Percentiles rank a stretch among this genome's conserved stretches.
These are phyloP conservation scores for Notoglanidium macrostoma DNA, from an alignment of 2,797 vertebrate genomes.

Conservation along the genomic window DNA sequence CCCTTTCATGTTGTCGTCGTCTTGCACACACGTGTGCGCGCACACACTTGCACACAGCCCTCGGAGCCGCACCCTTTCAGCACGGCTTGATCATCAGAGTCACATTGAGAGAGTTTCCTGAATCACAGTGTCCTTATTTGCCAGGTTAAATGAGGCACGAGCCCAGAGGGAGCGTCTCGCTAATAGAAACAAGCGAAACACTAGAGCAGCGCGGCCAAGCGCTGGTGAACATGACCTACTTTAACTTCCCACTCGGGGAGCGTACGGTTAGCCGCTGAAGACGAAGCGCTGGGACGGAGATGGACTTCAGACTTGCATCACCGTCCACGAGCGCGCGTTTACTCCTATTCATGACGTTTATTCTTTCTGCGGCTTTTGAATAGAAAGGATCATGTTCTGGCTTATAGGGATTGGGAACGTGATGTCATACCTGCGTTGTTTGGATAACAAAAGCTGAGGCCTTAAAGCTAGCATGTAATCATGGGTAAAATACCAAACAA, in stretches of 20 bases:
- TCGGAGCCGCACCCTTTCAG: conserved; percentile 41
- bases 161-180: conserved; percentile 30
- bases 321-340: not conserved
- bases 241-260: conserved; percentile 16
- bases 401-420: not conserved
- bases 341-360: not conserved
- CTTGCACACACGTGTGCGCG: not conserved
- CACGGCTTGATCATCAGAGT: conserved; percentile 40
- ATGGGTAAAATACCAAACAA: not conserved
- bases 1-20: not conserved
- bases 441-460: not conserved
- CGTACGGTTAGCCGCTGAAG: not conserved
- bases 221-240: conserved; percentile 8
- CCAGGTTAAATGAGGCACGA: conserved; percentile 48
- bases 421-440: not conserved
- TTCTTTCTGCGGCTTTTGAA: not conserved
- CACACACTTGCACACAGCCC: not conserved
- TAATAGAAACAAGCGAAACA: conserved; percentile 37
- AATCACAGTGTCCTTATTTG: conserved; percentile 50
- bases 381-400: not conserved
- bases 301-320: conserved; percentile 10
- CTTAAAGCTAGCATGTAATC: not conserved
- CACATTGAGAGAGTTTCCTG: conserved; percentile 41
- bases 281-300: not conserved
- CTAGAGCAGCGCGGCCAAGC: not conserved